Evolutionary conservation across 92 coral and sea anemone genomes (phyloP), one percentile per base, ranked within the genome.

Genomic region (Porites lobata): DNA sequence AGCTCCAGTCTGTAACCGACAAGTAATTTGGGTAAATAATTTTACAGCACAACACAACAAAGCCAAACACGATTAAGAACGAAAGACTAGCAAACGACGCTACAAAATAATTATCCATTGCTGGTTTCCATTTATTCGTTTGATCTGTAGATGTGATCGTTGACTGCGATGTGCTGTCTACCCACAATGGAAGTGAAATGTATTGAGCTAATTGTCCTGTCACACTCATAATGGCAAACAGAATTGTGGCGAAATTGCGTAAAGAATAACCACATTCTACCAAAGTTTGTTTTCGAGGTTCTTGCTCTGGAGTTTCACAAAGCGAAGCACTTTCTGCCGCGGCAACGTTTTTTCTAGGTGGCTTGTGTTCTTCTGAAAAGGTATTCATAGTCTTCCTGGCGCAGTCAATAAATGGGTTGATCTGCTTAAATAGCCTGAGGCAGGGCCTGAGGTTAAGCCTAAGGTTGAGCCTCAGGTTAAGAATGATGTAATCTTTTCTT

Each of bases 1-100:
- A 79, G 19, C 68, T 75, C 67, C 85, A 78, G 13, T 67, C 70
- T 57, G 85, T 84, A 22, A 79, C 76, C 10, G 6, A 64, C 32
- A 74, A 51, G 59, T 62, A 66, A 9, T 85, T 67, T 9, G 66
- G 82, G 38, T 10, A 75, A 53, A 64, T 38, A 11, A 77, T 24
- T 65, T 17, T 52, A 26, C 75, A 73, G 69, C 85, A 83, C 7
- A 75, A 50, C 8, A 91, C 50, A 1, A 78, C 82, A 24, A 86
- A 78, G 11, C 99, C 99, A 84, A 92, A 96, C n/a, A 87, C 91
- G n/a, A 92, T 75, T 15, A 94, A 96, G 72, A 94, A 96, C 81
- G 89, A 85, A 19, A 89, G 14, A 53, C 93, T 72, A 8, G 93
- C 90, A 65, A 96, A 96, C 0, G 96, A 90, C 58, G 85, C 50